These are phyloP conservation scores for Trichacis sp. DNA, from an alignment of 2,888 invertebrate genomes.

Conservation along the genomic window DNA sequence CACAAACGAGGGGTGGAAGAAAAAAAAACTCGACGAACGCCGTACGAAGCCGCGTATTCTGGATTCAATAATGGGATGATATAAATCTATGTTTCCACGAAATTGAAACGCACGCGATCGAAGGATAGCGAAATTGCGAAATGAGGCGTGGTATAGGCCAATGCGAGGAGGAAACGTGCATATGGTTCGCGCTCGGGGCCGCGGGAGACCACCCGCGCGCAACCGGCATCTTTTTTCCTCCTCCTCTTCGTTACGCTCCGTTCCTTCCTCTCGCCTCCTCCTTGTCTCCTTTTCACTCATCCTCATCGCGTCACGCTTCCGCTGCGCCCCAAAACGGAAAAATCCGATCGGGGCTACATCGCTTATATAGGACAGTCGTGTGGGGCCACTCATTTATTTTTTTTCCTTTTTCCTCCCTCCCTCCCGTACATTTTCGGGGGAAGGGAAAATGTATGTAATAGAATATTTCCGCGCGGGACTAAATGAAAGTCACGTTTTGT, in stretches of 20 bases:
- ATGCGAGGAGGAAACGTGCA: constrained; percentile 23
- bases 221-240: constrained; percentile 54
- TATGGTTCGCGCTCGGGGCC: constrained; percentile 43
- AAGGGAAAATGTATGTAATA: no score
- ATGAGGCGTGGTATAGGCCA: constrained; percentile 42
- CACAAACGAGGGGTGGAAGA: no score
- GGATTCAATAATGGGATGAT: constrained; percentile 33
- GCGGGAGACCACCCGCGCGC: constrained; percentile 66
- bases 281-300: constrained; percentile 36
- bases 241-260: constrained; percentile 43
- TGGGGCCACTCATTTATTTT: neutral
- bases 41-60: constrained; percentile 6
- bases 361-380: neutral
- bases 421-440: no score
- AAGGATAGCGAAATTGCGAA: constrained; percentile 33
- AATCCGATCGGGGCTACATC: constrained; percentile 6
- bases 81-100: constrained; percentile 23
- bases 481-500: neutral
- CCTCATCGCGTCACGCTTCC: constrained; percentile 41
- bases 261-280: constrained; percentile 34
- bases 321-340: constrained; percentile 36
- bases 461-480: neutral
- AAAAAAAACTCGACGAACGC: neutral
- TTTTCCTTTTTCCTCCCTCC: no score
- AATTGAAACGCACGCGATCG: constrained; percentile 39